These are phyloP conservation scores for Trichonephila inaurata DNA, from an alignment of 1,140 invertebrate genomes.

Conservation along the genomic window DNA sequence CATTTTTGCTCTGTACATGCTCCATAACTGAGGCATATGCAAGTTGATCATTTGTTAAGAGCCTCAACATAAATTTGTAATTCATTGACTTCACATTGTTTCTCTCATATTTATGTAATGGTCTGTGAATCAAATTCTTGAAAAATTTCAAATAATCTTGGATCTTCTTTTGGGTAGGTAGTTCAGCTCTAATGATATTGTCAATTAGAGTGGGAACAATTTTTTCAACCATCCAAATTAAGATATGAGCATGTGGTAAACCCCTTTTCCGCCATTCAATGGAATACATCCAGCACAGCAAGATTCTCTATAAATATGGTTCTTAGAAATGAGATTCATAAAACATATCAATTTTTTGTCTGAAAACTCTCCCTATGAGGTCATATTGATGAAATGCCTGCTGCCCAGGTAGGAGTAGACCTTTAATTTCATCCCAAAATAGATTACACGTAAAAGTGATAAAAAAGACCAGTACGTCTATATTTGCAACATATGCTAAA, in stretches of 20 bases:
- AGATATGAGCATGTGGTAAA: slow-evolving; percentile 81
- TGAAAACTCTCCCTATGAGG: background rate
- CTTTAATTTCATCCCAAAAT: background rate
- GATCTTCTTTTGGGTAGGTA: background rate
- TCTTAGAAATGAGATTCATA: background rate
- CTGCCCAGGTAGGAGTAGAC: background rate
- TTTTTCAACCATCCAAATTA: slow-evolving; percentile 80
- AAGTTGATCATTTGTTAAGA: background rate
- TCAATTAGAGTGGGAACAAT: slow-evolving; percentile 77
- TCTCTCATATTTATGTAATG: background rate
- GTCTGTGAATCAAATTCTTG: background rate
- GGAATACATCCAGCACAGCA: slow-evolving; percentile 1
- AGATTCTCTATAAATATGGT: background rate
- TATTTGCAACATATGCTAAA: no score
- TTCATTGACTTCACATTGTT: background rate
- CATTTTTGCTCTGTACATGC: background rate
- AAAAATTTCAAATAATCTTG: background rate
- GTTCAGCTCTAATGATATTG: background rate
- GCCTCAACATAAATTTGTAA: background rate
- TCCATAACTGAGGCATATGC: background rate
- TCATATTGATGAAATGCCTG: background rate
- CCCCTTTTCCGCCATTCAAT: slow-evolving; percentile 81
- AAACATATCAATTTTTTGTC: background rate
- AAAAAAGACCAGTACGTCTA: slow-evolving; percentile 78
- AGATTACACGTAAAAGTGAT: slow-evolving; percentile 4